Evolutionary conservation across 2,888 invertebrate genomes (phyloP), one percentile per base, ranked within the genome.

Genomic region (Tanaodytes sp.): DNA sequence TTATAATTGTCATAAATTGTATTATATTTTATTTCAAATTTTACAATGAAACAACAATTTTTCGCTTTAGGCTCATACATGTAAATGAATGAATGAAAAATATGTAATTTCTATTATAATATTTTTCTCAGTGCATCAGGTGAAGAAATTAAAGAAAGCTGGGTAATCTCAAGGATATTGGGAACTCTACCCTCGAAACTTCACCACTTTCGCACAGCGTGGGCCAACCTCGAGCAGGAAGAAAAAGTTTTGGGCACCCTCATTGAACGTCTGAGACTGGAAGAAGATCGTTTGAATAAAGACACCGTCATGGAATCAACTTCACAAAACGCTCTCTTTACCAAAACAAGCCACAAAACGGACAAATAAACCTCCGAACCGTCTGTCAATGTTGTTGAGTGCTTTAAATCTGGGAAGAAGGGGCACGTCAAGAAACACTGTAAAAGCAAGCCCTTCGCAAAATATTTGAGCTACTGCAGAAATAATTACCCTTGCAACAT

Each of bases 381-480:
- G n/a, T n/a, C n/a, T n/a, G n/a, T n/a, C n/a, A n/a, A n/a, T n/a
- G n/a, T n/a, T n/a, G n/a, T n/a, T 27, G 27, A 27, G 9, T 27
- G 27, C 9, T 27, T 27, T 9, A 27, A 23, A 16, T 31, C 16
- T 14, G 30, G 18, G 2, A 4, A 16, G 15, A 15, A 16, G 6
- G 31, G 30, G 8, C 30, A 30, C 18, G 8, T 31, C 11, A 46
- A 15, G 18, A 45, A 27, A 27, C 5, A 27, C 27, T 45, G 27
- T n/a, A n/a, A 12, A 12, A 46, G 31, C 18, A 46, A 46, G n/a
- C 45, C 45, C 12, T 31, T 16, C n/a, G 46, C 46, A 2, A 31
- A 46, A 14, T 46, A 30, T n/a, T 16, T 46, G 18, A 23, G 27
- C 9, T 27, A 27, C 9, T 27, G 9, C 27, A 27, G 9, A 27